These are phyloP conservation scores for Pachliopta kotzebuea DNA, from an alignment of 2,888 invertebrate species.

Conservation along the genomic window DNA sequence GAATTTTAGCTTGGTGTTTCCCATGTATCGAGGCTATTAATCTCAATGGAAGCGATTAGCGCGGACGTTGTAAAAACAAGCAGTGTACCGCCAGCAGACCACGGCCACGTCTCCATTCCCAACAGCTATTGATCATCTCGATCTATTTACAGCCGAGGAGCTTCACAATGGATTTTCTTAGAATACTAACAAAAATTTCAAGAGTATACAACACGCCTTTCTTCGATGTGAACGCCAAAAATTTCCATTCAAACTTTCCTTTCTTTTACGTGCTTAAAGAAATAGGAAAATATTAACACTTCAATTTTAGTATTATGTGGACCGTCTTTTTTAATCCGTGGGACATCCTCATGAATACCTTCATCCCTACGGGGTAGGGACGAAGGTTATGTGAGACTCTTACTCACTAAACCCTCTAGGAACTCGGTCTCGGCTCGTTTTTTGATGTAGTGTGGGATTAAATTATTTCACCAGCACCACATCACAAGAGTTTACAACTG, in stretches of 20 bases:
- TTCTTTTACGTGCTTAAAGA: not conserved
- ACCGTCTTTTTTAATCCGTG: too few species aligned
- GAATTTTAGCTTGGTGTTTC: slow-evolving; percentile 7
- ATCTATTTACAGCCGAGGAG: slow-evolving; percentile 21
- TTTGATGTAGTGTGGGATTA: too few species aligned
- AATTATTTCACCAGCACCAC: too few species aligned
- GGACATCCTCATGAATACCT: too few species aligned
- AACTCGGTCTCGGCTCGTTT: too few species aligned
- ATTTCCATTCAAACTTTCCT: not conserved
- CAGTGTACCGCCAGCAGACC: slow-evolving; percentile 13
- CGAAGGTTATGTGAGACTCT: too few species aligned
- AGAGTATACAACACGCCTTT: not conserved
- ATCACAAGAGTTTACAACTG: too few species aligned
- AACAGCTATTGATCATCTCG: slow-evolving; percentile 23
- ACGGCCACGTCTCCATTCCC: slow-evolving; percentile 25
- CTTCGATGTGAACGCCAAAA: not conserved
- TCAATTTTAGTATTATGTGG: too few species aligned
- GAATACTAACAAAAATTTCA: slow-evolving; percentile 15
- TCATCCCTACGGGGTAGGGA: too few species aligned
- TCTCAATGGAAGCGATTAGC: slow-evolving; percentile 28
- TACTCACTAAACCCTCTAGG: too few species aligned
- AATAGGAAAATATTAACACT: too few species aligned
- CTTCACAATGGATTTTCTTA: not conserved
- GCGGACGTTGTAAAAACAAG: slow-evolving; percentile 24
- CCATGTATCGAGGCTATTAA: slow-evolving; percentile 19